Evolutionary conservation across 2,113 vertebrate species (phyloP), one percentile per base, ranked within the genome.

Genomic region (Zosterops borbonicus): DNA sequence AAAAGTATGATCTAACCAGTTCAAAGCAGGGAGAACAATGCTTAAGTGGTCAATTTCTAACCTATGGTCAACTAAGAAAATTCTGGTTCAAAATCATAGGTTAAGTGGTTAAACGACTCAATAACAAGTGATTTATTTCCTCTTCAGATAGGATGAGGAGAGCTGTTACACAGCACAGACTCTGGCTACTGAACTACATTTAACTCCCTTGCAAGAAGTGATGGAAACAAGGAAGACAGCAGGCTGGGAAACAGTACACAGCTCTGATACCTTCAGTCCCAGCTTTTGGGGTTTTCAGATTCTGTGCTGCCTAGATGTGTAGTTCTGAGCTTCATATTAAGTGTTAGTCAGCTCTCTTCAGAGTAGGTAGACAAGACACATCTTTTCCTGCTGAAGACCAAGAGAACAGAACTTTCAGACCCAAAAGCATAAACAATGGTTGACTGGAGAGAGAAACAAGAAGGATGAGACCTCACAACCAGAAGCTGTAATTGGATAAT

Each of bases 101-200:
- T 39, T 76, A 27, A 76, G 37, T 49, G 6, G 6, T 44, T 46
- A 49, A 62, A 33, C 19, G 24, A 47, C 9, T 47, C 29, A n/a
- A 5, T n/a, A 39, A 4, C 33, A 37, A 21, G 37, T 22, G 0
- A n/a, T 31, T 62, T 55, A 1, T 7, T 58, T 62, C 15, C 20
- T 67, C 59, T 63, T 62, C 29, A 39, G 37, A 11, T 2, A 13
- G 12, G 25, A 71, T 59, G 29, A 64, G 5, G 22, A 41, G 12
- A n/a, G 17, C 13, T 28, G 4, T 16, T 56, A 29, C 9, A 11
- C 27, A 63, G n/a, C 56, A 74, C 21, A 67, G 5, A 15, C 29
- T 21, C 35, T 24, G 46, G 12, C 19, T 37, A 6, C 13, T 67
- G 15, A 62, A 16, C 28, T 12, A 1, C 2, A 1, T 20, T 75